A percentile compares a stretch with the other conserved stretches of the same genome.
These are phyloP conservation scores for Callospermophilus lateralis DNA, from an alignment of 2,113 vertebrate species.

Conservation along the genomic window DNA sequence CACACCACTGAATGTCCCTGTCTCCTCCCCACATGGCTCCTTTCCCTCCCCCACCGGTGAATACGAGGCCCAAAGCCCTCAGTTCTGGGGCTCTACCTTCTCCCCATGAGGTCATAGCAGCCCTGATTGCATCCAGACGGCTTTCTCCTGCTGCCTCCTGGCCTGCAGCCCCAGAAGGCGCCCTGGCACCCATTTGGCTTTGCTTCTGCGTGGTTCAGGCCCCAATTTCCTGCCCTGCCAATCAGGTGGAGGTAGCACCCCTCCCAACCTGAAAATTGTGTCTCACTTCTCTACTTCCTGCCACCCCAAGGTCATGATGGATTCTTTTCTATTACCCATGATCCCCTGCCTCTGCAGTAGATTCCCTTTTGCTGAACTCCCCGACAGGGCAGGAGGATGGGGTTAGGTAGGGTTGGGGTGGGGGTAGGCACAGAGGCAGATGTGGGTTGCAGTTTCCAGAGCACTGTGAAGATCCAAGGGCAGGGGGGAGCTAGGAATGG, in stretches of 20 bases:
- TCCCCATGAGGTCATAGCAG: constrained; percentile 66
- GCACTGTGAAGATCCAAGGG: not conserved
- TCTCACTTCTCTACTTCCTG: constrained; percentile 66
- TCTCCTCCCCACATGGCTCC: constrained; percentile 7
- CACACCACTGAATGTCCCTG: not conserved
- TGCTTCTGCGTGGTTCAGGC: constrained; percentile 56
- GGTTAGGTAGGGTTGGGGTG: not conserved
- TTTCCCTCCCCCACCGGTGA: not conserved
- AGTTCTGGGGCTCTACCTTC: constrained; percentile 46
- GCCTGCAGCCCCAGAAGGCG: constrained; percentile 5
- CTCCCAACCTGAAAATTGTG: not conserved
- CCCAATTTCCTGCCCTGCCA: constrained; percentile 67
- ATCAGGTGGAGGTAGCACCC: constrained; percentile 50
- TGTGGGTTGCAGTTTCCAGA: not conserved
- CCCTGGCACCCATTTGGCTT: constrained; percentile 19
- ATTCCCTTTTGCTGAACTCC: constrained; percentile 41
- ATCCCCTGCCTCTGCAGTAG: not conserved
- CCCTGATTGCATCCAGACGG: constrained; percentile 66
- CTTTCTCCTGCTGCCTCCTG: constrained; percentile 11
- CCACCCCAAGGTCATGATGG: not conserved
- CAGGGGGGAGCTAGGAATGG: not conserved
- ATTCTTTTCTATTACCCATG: constrained; percentile 39
- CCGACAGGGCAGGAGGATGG: not conserved
- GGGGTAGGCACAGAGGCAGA: not conserved
- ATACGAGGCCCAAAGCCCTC: not conserved